Base-by-base conservation (phyloP, 2,113 vertebrate species). In the Pedionomus torquatus region DNA sequence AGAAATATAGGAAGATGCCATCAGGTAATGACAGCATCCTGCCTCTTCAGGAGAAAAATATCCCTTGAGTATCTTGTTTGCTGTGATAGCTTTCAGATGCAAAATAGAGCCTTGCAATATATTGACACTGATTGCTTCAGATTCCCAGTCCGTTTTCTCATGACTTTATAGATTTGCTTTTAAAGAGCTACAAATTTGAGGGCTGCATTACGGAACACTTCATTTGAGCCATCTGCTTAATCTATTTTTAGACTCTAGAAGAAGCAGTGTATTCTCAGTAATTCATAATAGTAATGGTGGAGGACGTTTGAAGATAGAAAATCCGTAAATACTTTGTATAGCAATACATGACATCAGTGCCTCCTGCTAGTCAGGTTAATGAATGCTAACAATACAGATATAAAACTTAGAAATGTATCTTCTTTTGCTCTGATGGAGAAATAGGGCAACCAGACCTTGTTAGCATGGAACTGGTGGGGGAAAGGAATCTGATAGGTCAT, bases 11-110 rank as follows among this genome's bases (percentile, higher is more conserved):
- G 39, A 72, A 51, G 33, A 54, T 58, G 2, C 8, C 20, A 66
- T 35, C 8, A 66, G 19, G 3, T 63, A 52, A 35, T 28, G 30
- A 25, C 9, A 63, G 2, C 16, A 52, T 17, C 1, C 0, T 58
- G 12, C 6, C 7, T 71, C 87, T 80, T 69, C 30, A n/a, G 24
- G 20, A 52, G 20, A 80, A 68, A 49, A 72, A 33, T 54, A 57
- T 19, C 10, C 39, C 8, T 51, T 60, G 6, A 6, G 3, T 84
- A 21, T 70, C 19, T 19, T 46, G 9, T 55, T 81, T 46, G 12
- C 8, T 2, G 1, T 65, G 17, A 33, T 44, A 68, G 8, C 19
- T 77, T 87, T 77, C 4, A 4, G 5, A 68, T 44, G 25, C 1
- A 3, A 69, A 92, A 64, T 3, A 23, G 6, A 52, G 10, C 3